Base-by-base conservation (phyloP, 2,888 invertebrate genomes). In the Lucinisca nassula region DNA sequence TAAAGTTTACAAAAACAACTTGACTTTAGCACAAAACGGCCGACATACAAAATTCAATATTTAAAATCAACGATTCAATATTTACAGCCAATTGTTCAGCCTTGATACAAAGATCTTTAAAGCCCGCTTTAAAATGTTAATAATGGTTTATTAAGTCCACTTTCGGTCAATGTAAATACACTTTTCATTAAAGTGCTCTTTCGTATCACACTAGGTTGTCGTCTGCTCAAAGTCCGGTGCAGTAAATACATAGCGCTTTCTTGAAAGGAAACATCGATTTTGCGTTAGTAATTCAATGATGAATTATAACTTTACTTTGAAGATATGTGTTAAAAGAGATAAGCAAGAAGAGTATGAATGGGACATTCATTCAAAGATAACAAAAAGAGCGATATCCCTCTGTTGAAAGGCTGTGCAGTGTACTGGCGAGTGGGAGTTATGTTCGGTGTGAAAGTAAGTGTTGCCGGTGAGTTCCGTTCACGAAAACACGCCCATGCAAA, bases 1-100 rank as follows among this genome's bases (percentile, higher is more conserved):
- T 67, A 67, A 67, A 12, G 35, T 30, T 67, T 67, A 17, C 35
- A 35, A 67, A 67, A 67, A 67, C 67, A 67, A 67, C 67, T 67
- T 35, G 67, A 67, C 67, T 67, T 35, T 17, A 30, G 10, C 35
- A 55, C 35, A 35, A 32, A 67, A 32, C 35, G 35, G 32, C 35
- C 67, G 35, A 35, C 24, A 67, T 67, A 35, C 17, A 2, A 21
- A 17, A 2, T 21, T 35, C 21, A 55, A 55, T 55, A 17, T 21
- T 21, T 55, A 45, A 45, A 45, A n/a, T 17, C 17, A 17, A 55
- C 55, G 55, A n/a, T 55, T 55, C 67, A 67, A 67, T 67, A 35
- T 67, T 67, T 67, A 67, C 67, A 35, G 67, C 12, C 67, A 67
- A 67, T 67, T 67, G 67, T 67, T 21, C 35, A 1, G 3, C 3